Evolutionary conservation across 2,888 invertebrate genomes (phyloP).

Genomic region (Tachina grossa): DNA sequence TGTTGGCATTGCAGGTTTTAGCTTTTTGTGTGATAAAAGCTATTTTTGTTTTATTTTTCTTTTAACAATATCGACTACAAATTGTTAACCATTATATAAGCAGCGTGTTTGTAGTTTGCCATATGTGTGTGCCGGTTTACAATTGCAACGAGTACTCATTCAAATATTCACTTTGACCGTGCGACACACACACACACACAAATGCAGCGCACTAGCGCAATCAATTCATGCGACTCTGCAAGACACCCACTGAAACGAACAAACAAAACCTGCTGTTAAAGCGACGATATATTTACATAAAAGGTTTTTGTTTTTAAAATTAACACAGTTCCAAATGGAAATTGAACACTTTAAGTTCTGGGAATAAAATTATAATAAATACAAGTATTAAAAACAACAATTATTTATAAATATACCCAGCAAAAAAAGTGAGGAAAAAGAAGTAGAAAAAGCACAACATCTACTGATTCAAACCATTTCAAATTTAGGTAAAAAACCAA

Average conservation of each 20-base stretch:
- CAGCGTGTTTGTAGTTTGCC: constrained; percentile 5
- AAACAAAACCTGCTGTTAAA: constrained; percentile 7
- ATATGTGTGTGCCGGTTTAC: background rate
- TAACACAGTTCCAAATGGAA: constrained; percentile 26
- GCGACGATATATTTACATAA: constrained; percentile 1
- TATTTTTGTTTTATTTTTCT: background rate
- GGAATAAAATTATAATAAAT: background rate
- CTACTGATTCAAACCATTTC: too few relatives aligned
- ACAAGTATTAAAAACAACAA: background rate
- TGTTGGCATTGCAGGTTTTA: background rate
- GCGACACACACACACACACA: constrained; percentile 24
- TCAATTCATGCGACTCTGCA: background rate
- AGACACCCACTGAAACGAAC: constrained; percentile 14
- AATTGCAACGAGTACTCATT: constrained; percentile 3
- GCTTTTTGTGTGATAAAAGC: constrained; percentile 32
- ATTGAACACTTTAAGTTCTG: background rate
- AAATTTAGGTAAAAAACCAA: too few relatives aligned
- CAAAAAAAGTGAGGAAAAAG: too few relatives aligned
- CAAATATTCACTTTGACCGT: background rate
- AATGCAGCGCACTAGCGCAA: background rate
- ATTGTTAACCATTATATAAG: constrained; percentile 38
- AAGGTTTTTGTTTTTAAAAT: constrained; percentile 34
- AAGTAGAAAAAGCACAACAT: too few relatives aligned
- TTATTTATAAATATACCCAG: too few relatives aligned
- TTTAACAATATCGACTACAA: constrained; percentile 35